Percentiles rank a stretch among this genome's conserved stretches.
Conservation (phyloP, 2,797 vertebrate species). For the Ceryle rudis region DNA sequence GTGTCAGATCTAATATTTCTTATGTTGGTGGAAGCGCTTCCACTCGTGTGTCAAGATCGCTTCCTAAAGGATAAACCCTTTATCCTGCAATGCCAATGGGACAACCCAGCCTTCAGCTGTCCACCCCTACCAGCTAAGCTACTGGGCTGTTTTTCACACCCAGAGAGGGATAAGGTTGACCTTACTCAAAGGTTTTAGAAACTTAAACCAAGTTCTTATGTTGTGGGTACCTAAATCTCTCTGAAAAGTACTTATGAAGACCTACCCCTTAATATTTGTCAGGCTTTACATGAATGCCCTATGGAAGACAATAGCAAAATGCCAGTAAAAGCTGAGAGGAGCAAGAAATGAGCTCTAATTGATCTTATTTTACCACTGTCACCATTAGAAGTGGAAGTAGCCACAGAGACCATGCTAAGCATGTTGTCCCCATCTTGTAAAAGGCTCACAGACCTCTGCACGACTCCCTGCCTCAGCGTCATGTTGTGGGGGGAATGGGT, state of each 20-base stretch:
- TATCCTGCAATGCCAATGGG: neutral
- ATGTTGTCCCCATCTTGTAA: neutral
- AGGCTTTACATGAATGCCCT: neutral
- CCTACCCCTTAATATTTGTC: neutral
- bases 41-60: neutral
- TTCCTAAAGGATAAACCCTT: neutral
- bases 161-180: neutral
- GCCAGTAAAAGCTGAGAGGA: neutral
- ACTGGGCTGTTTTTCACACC: neutral
- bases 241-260: neutral
- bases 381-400: neutral
- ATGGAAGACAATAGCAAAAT: neutral
- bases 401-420: neutral
- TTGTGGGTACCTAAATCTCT: neutral
- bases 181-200: neutral
- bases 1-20: neutral
- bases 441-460: neutral
- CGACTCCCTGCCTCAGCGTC: accelerated
- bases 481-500: neutral
- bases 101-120: neutral
- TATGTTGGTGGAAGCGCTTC: neutral
- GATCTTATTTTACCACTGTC: neutral
- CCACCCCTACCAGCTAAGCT: neutral
- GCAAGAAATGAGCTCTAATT: neutral
- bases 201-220: neutral